phyloP scores from a whole-genome alignment of 2,888 invertebrate species.

The Anodontia alba region DNA sequence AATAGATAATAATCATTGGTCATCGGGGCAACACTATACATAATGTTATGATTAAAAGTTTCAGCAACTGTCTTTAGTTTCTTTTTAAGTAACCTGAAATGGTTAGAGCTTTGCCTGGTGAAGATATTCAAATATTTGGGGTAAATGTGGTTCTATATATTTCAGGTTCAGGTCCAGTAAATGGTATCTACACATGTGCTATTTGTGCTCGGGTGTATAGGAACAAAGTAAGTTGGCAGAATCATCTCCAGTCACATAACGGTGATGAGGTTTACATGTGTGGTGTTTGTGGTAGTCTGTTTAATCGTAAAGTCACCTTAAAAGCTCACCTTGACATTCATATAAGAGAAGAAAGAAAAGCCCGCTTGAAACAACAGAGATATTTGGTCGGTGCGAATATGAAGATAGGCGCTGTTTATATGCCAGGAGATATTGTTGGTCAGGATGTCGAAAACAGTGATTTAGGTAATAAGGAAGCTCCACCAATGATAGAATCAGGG shows the following conservation, averaged over 20 bases:
- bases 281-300: conserved; percentile 56
- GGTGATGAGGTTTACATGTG: conserved; percentile 62
- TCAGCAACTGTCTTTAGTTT: too few relatives aligned
- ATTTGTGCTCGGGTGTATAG: conserved; percentile 59
- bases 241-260: conserved; percentile 55
- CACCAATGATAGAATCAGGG: not conserved
- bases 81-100: too few relatives aligned
- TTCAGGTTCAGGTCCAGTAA: conserved; percentile 29
- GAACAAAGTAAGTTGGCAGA: conserved; percentile 62
- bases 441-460: conserved; percentile 27
- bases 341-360: conserved; percentile 50
- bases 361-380: conserved; percentile 41
- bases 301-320: conserved; percentile 38
- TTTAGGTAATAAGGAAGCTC: not conserved
- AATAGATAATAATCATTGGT: too few relatives aligned
- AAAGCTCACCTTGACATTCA: conserved; percentile 58
- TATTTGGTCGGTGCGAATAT: conserved; percentile 38
- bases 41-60: too few relatives aligned
- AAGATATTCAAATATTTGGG: too few relatives aligned
- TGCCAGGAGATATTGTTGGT: conserved; percentile 57
- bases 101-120: too few relatives aligned
- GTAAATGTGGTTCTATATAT: too few relatives aligned
- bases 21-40: too few relatives aligned
- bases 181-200: conserved; percentile 59
- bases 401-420: conserved; percentile 55